phyloP scores from a whole-genome alignment of 2,113 vertebrate genomes.

The Pholis gunnellus region DNA sequence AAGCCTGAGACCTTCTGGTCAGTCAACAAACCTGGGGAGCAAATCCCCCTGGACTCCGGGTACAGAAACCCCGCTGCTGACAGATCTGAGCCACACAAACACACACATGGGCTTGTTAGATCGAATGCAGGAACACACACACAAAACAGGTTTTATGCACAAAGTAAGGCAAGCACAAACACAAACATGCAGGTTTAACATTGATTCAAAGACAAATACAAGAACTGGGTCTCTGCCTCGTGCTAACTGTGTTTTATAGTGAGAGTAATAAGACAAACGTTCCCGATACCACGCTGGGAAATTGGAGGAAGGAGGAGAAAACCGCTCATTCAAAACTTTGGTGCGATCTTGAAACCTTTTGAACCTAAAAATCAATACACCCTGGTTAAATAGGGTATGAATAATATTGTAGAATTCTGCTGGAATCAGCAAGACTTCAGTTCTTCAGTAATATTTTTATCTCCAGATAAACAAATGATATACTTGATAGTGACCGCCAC shows the following conservation, averaged over 20 bases:
- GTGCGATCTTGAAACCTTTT: not conserved
- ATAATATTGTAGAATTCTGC: not conserved
- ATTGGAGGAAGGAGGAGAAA: not conserved
- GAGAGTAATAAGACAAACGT: not conserved
- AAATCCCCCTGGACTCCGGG: constrained; percentile 86
- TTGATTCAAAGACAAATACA: constrained; percentile 10
- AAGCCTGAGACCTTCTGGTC: constrained; percentile 70
- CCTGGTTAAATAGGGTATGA: not conserved
- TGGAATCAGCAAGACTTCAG: not conserved
- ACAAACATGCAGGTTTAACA: constrained; percentile 17
- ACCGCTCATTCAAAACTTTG: not conserved
- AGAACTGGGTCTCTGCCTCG: not conserved
- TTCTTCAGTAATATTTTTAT: not conserved
- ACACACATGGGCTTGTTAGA: not conserved
- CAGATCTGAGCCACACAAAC: constrained; percentile 81
- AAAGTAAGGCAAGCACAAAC: constrained; percentile 28
- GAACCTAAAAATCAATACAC: not conserved
- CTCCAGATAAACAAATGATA: not conserved
- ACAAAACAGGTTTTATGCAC: not conserved
- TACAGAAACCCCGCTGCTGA: constrained; percentile 91
- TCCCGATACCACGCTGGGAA: not conserved
- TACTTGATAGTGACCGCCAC: not conserved
- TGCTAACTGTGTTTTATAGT: not conserved
- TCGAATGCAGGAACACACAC: not conserved
- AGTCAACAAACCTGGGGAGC: constrained; percentile 80